Percentiles rank a stretch among this genome's conserved stretches.
Evolutionary conservation across 1,140 invertebrate genomes (phyloP).

Genomic region (Rhopalosiphum maidis): DNA sequence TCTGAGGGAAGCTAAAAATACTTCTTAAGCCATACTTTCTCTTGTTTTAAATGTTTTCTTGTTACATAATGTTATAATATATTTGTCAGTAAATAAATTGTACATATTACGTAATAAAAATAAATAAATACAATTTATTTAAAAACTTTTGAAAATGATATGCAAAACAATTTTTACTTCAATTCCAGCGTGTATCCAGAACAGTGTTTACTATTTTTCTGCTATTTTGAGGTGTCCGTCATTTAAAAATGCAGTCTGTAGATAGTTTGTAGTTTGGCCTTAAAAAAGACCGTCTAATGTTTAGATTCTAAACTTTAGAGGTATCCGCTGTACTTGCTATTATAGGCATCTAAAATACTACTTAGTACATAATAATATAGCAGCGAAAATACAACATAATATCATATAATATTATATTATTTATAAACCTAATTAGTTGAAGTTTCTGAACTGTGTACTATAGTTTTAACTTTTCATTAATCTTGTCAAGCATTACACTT

Average conservation of each 20-base stretch:
- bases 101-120: neutral
- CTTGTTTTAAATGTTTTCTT: neutral
- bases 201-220: neutral
- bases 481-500: neutral
- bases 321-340: too few relatives aligned
- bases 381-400: neutral
- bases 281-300: too few relatives aligned
- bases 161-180: neutral
- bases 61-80: neutral
- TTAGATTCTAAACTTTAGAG: too few relatives aligned
- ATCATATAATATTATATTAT: neutral
- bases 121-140: neutral
- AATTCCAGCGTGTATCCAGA: neutral
- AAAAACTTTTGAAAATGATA: neutral
- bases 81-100: neutral
- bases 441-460: neutral
- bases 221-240: too few relatives aligned
- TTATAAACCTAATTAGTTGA: neutral
- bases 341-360: too few relatives aligned
- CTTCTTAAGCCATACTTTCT: neutral
- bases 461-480: neutral
- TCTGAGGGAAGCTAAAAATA: neutral
- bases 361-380: neutral
- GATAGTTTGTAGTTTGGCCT: too few relatives aligned
- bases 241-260: too few relatives aligned